Conservation (phyloP, 2,797 vertebrate species). For the Carcharodon carcharias region DNA sequence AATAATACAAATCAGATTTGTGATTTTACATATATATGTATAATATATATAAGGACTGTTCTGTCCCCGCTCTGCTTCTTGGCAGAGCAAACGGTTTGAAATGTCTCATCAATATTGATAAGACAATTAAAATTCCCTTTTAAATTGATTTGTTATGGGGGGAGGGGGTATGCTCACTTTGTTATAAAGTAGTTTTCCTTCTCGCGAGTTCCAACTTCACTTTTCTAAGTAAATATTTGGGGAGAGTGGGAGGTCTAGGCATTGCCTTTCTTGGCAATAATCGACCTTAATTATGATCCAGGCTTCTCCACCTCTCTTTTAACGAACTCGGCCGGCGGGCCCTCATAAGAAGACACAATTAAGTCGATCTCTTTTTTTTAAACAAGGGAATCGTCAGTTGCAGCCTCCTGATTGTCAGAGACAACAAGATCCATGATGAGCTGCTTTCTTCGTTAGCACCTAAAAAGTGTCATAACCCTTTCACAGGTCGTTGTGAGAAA, state of each 20-base stretch:
- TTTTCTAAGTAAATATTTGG: not conserved
- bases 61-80: not conserved
- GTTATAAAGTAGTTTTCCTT: not conserved
- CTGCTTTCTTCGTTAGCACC: constrained; percentile 51
- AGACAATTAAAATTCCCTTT: not conserved
- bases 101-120: not conserved
- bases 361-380: constrained; percentile 51
- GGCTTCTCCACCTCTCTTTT: not conserved
- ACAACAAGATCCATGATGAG: constrained; percentile 54
- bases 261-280: not conserved
- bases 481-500: constrained; percentile 40
- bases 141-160: not conserved
- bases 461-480: constrained; percentile 51
- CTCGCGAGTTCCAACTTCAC: not conserved
- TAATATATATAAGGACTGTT: not conserved
- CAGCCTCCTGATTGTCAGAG: constrained; percentile 49
- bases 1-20: too few relatives aligned
- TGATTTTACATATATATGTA: too few relatives aligned
- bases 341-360: constrained; percentile 14
- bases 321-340: constrained; percentile 35
- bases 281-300: constrained; percentile 32
- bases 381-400: constrained; percentile 45
- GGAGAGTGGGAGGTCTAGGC: not conserved
- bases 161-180: not conserved
- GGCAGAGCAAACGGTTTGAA: not conserved